Evolutionary conservation across 2,113 vertebrate species (phyloP).

Genomic region (Engraulis encrasicolus): DNA sequence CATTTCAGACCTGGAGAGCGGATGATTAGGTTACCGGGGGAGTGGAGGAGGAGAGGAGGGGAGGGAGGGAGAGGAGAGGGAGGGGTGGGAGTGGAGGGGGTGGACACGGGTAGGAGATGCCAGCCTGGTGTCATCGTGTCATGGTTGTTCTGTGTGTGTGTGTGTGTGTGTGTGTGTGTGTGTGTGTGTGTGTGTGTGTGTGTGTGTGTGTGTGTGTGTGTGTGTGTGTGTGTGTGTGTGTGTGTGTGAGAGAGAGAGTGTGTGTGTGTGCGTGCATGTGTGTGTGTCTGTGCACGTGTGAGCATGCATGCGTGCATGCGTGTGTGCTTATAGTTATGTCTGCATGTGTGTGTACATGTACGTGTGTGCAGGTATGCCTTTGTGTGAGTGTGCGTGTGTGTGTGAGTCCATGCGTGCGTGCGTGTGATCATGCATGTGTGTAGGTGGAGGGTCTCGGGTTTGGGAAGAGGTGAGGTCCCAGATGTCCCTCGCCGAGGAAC

Average conservation of each 20-base stretch:
- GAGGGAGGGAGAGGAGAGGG: no score
- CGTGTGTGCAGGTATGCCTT: no score
- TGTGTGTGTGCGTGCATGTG: not conserved
- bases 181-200: not conserved
- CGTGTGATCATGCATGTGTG: no score
- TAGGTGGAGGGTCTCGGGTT: not conserved
- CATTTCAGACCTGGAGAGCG: slow-evolving; percentile 8
- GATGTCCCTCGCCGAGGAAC: slow-evolving; percentile 3
- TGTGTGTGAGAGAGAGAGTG: not conserved
- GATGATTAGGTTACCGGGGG: not conserved
- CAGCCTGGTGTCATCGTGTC: no score
- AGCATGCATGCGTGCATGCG: no score
- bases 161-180: not conserved
- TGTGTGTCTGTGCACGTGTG: not conserved
- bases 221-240: not conserved
- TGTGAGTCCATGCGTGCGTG: not conserved
- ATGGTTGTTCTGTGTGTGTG: no score
- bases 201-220: not conserved
- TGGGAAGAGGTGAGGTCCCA: not conserved
- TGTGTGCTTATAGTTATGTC: no score
- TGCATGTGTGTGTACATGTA: not conserved
- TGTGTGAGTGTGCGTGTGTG: not conserved
- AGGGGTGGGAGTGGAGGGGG: no score
- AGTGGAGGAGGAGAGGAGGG: no score
- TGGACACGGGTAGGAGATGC: no score